Conservation (phyloP, 2,797 vertebrate genomes). For the Myoxocephalus aenaeus region DNA sequence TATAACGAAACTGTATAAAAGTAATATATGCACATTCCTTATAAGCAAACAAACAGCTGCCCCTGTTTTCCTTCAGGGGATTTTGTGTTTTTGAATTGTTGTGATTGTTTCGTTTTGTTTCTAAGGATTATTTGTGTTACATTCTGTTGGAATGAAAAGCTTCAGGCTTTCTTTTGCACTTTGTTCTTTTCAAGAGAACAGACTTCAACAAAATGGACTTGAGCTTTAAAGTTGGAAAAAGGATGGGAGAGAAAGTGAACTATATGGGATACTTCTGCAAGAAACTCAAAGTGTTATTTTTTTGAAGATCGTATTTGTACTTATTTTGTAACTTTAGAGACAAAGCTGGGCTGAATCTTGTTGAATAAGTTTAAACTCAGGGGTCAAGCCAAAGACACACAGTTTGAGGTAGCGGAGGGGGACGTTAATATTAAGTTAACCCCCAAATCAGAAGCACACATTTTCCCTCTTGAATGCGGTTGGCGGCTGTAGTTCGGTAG, state of each 20-base stretch:
- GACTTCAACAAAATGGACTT: neutral
- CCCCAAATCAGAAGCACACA: neutral
- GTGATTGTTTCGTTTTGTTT: constrained; percentile 18
- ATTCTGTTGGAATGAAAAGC: constrained; percentile 43
- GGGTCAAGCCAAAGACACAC: neutral
- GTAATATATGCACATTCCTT: constrained; percentile 17
- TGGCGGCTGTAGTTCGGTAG: too few species aligned
- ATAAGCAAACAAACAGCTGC: constrained; percentile 43
- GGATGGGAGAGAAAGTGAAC: too few species aligned
- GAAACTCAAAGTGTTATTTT: neutral
- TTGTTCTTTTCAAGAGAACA: constrained; percentile 23
- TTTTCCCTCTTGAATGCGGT: neutral
- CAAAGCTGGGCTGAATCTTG: neutral
- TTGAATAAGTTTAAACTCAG: neutral
- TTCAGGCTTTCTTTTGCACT: constrained; percentile 7
- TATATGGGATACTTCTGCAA: neutral
- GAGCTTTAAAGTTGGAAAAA: neutral
- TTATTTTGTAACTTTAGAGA: too few species aligned
- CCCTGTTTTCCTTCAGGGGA: neutral
- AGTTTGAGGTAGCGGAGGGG: neutral
- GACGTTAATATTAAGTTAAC: neutral
- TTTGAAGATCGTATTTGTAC: constrained; percentile 8
- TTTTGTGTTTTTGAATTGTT: constrained; percentile 20
- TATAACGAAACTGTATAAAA: neutral
- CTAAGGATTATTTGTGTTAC: constrained; percentile 16